phyloP scores from a whole-genome alignment of 1,140 invertebrate genomes.

The Heliothis virescens region DNA sequence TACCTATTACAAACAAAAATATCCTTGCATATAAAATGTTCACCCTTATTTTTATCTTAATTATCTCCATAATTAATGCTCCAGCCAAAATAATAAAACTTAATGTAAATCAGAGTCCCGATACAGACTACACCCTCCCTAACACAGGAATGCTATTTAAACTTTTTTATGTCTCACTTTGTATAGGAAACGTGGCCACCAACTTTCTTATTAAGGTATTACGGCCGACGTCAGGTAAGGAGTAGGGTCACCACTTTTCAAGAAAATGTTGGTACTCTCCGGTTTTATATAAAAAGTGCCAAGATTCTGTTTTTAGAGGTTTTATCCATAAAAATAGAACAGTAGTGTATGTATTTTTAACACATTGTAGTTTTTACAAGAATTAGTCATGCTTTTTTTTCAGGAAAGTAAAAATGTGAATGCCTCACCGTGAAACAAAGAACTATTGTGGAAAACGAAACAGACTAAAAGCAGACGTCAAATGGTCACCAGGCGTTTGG shows the following conservation, averaged over 20 bases:
- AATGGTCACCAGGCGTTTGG: too few relatives aligned
- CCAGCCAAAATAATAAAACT: constrained; percentile 7
- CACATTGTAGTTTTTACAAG: too few relatives aligned
- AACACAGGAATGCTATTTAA: constrained; percentile 54
- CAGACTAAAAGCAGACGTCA: too few relatives aligned
- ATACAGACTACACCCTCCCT: constrained; percentile 19
- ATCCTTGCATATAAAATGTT: not conserved
- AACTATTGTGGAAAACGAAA: too few relatives aligned
- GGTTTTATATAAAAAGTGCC: not conserved
- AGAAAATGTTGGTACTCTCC: not conserved
- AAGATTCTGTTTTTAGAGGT: not conserved
- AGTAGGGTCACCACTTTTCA: constrained; percentile 34
- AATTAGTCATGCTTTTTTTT: too few relatives aligned
- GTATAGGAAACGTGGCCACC: constrained; percentile 38
- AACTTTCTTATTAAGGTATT: constrained; percentile 53
- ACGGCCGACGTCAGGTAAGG: constrained; percentile 28
- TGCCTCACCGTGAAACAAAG: too few relatives aligned
- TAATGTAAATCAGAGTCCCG: constrained; percentile 31
- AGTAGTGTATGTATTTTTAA: too few relatives aligned
- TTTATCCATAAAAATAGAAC: too few relatives aligned
- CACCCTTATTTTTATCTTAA: constrained; percentile 21
- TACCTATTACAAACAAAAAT: too few relatives aligned
- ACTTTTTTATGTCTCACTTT: constrained; percentile 53
- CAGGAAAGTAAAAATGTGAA: too few relatives aligned
- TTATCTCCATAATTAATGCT: constrained; percentile 27